phyloP scores from a whole-genome alignment of 2,113 vertebrate species.

The Callorhinus ursinus region DNA sequence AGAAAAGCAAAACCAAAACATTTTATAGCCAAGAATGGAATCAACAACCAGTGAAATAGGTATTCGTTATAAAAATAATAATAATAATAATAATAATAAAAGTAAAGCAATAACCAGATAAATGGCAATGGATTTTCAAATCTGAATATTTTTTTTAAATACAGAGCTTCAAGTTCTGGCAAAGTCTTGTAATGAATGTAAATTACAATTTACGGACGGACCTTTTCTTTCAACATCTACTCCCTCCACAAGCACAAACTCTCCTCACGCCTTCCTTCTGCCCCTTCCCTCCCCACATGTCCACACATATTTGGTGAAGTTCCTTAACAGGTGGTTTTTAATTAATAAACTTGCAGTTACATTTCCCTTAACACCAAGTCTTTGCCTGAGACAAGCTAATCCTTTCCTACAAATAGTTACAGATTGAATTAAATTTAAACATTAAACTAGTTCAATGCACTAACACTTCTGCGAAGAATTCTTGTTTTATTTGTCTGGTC shows the following conservation, averaged over 20 bases:
- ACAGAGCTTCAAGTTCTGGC: not conserved
- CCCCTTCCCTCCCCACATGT: not conserved
- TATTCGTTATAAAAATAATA: not conserved
- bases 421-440: not conserved
- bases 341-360: not conserved
- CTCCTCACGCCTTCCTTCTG: accelerated
- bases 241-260: not conserved
- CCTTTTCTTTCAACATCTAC: not conserved
- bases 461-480: not conserved
- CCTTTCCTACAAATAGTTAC: not conserved
- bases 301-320: not conserved
- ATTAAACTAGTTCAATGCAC: not conserved
- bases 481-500: not conserved
- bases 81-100: not conserved
- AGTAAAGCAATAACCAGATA: not conserved
- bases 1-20: not conserved
- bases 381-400: not conserved
- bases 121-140: not conserved
- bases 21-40: not conserved
- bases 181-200: not conserved
- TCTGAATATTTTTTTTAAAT: slow-evolving; percentile 25
- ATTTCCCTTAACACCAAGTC: not conserved
- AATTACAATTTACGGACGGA: not conserved
- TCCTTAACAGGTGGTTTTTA: not conserved
- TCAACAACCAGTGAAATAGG: not conserved